Percentiles rank a stretch among this genome's conserved stretches.
These are phyloP conservation scores for Caenorhabditis japonica DNA, from an alignment of 2,888 invertebrate species.

Conservation along the genomic window DNA sequence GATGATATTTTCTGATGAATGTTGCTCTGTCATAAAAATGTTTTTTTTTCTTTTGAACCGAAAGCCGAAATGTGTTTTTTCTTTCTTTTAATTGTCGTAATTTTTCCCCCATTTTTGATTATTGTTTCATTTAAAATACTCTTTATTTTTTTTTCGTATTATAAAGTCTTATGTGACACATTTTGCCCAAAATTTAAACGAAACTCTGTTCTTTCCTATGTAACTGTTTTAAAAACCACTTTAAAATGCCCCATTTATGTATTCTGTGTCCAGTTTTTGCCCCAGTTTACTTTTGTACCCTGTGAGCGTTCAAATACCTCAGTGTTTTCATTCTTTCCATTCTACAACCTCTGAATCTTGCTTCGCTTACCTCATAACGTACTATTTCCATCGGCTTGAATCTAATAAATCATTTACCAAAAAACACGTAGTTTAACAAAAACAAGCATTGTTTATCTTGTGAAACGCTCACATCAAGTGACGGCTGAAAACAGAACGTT, in stretches of 20 bases:
- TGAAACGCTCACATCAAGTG: no score
- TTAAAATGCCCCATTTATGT: conserved; percentile 18
- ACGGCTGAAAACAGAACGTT: no score
- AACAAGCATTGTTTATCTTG: not conserved
- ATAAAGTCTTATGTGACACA: conserved; percentile 7
- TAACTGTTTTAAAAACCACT: conserved; percentile 15
- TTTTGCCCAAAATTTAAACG: conserved; percentile 1
- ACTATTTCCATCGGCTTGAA: conserved; percentile 22
- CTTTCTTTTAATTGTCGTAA: conserved; percentile 20
- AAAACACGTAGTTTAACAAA: not conserved
- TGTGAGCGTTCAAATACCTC: conserved; percentile 53
- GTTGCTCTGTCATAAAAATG: conserved; percentile 53
- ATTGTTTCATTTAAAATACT: conserved; percentile 26
- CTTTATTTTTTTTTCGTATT: conserved; percentile 13
- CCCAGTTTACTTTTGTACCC: conserved; percentile 50
- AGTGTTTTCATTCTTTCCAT: conserved; percentile 21
- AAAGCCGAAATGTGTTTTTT: conserved; percentile 52
- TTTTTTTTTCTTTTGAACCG: conserved; percentile 25
- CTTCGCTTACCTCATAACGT: conserved; percentile 40
- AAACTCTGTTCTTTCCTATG: conserved; percentile 29
- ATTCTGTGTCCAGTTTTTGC: conserved; percentile 31
- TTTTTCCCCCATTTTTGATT: not conserved
- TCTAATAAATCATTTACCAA: conserved; percentile 33
- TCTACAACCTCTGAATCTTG: conserved; percentile 33
- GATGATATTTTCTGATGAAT: conserved; percentile 49